Base-by-base conservation (phyloP, 2,113 vertebrate genomes). In the Embiotoca jacksoni region DNA sequence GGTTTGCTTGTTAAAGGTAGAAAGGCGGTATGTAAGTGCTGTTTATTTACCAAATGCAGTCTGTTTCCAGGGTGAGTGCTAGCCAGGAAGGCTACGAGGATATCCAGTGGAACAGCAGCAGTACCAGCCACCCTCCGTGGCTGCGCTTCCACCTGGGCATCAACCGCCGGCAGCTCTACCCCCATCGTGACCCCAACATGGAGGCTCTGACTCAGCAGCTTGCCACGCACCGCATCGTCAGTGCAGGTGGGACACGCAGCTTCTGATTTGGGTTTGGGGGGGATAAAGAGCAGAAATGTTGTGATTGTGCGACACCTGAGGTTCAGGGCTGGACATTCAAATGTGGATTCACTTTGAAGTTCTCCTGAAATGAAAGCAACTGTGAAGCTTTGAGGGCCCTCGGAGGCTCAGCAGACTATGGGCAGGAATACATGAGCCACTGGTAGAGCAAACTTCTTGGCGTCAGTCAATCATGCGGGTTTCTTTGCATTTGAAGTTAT, bases 71-170 rank as follows among this genome's bases (percentile, higher is more conserved):
- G 95, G 52, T 93, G 78, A 95, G 94, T 69, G 85, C 76, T 44
- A 93, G 85, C 67, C 90, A 90, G 81, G 91, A 93, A n/a, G 88
- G 39, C 30, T 91, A 87, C 32, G 90, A 91, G 78, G 79, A 89
- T 68, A 56, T 90, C 52, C 71, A 82, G 78, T 93, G 94, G 92
- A 91, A 92, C 91, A 81, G 92, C 79, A 9, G 75, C 89, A 74
- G 77, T 0, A 82, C 90, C 46, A 92, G 93, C 39, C 93, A 94
- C 10, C 95, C 96, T 0, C 31, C 93, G 0, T 95, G 95, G 95
- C 91, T 96, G 8, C 93, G 91, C 32, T 96, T 96, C 87, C 95
- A 96, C 16, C 69, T 96, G 0, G 93, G 94, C 50, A 97, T 96
- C 88, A 94, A 94, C 53, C 94, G 94, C 75, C 95, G 94, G 36